Conservation (phyloP, 2,113 vertebrate species). For the Apus apus region DNA sequence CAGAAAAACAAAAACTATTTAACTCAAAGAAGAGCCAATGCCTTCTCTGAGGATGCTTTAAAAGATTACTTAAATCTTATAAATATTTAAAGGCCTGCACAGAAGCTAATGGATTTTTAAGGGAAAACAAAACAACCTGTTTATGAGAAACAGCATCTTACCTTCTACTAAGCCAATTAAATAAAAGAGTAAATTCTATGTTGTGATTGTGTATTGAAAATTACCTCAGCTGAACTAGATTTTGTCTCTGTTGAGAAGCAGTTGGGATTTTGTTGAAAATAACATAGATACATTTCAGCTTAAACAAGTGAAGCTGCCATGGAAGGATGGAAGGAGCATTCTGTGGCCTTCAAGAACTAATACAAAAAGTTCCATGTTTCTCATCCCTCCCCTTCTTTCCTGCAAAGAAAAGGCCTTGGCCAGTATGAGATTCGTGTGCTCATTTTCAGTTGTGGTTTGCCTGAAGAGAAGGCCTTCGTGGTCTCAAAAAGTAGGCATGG, state of each 20-base stretch:
- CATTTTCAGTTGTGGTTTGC: neutral
- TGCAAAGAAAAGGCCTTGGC: neutral
- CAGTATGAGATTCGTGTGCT: no score
- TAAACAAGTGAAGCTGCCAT: neutral
- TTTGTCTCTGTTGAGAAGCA: neutral
- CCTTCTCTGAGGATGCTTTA: conserved; percentile 16
- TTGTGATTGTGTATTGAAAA: neutral
- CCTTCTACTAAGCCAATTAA: neutral
- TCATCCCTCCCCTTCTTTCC: neutral
- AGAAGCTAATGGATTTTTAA: conserved; percentile 29
- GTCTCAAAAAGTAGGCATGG: neutral
- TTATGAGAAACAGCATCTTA: conserved; percentile 10
- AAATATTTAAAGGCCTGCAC: conserved; percentile 28
- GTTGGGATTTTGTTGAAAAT: neutral
- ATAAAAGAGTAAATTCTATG: neutral
- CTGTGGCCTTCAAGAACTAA: fast-evolving
- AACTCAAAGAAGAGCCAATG: neutral
- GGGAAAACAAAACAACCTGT: neutral
- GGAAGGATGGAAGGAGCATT: fast-evolving
- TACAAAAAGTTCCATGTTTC: neutral
- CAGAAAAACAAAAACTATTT: conserved; percentile 12
- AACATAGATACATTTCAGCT: neutral
- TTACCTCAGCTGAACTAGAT: neutral
- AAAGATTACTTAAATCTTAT: conserved; percentile 38
- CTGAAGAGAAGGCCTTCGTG: neutral